Percentiles rank a stretch among this genome's conserved stretches.
Conservation (phyloP, 2,888 invertebrate genomes). For the Cataglyphis albicans region DNA sequence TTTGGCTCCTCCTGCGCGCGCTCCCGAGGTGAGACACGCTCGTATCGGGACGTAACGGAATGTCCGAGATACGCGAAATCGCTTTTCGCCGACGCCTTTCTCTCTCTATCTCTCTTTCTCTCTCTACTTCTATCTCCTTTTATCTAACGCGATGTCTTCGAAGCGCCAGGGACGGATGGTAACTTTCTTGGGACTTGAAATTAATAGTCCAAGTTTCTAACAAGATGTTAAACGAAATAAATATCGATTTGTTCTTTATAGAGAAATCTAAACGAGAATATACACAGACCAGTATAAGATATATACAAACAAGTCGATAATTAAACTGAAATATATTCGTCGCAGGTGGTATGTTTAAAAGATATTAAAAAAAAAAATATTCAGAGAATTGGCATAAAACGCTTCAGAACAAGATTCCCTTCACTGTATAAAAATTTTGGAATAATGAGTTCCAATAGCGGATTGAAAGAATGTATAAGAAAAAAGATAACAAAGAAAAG, state of each 20-base stretch:
- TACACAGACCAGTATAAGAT: neutral
- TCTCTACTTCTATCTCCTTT: neutral
- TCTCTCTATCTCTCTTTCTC: slow-evolving; percentile 2
- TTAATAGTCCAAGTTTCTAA: neutral
- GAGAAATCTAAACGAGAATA: neutral
- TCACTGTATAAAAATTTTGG: neutral
- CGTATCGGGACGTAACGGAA: slow-evolving; percentile 45
- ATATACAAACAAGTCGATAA: neutral
- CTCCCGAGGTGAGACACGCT: slow-evolving; percentile 46
- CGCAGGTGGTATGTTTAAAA: neutral
- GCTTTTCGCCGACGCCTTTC: slow-evolving; percentile 35
- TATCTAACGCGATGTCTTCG: neutral
- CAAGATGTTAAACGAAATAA: neutral
- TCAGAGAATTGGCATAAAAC: no score
- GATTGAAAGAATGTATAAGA: neutral
- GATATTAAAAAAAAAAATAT: no score
- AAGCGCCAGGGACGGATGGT: slow-evolving; percentile 20
- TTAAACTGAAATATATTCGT: neutral
- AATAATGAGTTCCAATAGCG: neutral
- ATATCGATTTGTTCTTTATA: neutral
- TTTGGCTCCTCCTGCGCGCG: slow-evolving; percentile 59
- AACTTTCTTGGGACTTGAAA: neutral
- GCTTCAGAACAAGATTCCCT: no score
- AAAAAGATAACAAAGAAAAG: no score
- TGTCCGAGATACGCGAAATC: slow-evolving; percentile 45